phyloP scores from a whole-genome alignment of 2,113 vertebrate species.

The Calidris pygmaea region DNA sequence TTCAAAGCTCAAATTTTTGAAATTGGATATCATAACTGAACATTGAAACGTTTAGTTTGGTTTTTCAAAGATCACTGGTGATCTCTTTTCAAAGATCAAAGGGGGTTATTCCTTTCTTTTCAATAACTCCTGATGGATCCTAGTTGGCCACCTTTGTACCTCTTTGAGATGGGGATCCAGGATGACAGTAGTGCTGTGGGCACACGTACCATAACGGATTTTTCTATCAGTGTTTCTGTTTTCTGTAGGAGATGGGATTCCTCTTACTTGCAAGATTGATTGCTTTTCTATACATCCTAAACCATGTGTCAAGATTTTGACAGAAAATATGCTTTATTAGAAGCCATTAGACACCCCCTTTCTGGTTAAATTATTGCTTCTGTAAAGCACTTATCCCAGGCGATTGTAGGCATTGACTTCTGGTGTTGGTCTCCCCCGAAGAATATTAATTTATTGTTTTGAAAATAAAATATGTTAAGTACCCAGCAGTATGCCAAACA shows the following conservation, averaged over 20 bases:
- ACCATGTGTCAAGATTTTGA: not conserved
- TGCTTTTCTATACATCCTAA: not conserved
- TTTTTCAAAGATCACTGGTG: not conserved
- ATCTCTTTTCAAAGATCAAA: too few species aligned
- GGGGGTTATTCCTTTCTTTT: not conserved
- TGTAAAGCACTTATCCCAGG: not conserved
- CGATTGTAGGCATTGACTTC: not conserved
- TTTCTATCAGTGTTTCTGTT: not conserved
- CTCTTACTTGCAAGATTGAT: not conserved
- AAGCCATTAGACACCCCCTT: not conserved
- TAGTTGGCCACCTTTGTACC: not conserved
- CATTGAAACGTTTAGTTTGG: not conserved
- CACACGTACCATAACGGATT: accelerated
- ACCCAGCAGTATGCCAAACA: not conserved
- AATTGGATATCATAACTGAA: not conserved
- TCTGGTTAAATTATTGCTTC: not conserved
- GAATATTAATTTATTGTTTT: not conserved
- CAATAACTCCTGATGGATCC: not conserved
- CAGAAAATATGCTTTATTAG: not conserved
- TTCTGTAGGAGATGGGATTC: not conserved
- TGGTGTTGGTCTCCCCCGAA: not conserved
- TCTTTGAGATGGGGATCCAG: not conserved
- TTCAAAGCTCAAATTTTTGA: not conserved
- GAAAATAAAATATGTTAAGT: not conserved
- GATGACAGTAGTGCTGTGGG: not conserved